phyloP scores from a whole-genome alignment of 1,140 invertebrate genomes.

The Panulirus ornatus region DNA sequence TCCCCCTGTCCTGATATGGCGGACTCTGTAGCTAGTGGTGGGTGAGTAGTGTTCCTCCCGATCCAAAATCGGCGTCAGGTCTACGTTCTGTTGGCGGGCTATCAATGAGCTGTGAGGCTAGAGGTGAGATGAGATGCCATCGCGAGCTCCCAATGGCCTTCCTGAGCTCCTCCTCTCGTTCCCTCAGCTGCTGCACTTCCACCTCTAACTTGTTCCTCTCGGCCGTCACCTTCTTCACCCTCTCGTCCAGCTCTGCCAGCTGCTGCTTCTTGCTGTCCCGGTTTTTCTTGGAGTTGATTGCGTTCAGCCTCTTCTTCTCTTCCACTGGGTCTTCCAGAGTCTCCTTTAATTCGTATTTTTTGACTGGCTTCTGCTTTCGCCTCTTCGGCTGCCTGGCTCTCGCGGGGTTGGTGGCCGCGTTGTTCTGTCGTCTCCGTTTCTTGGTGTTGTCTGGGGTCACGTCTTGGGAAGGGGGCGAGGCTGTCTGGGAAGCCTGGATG shows the following conservation, averaged over 20 bases:
- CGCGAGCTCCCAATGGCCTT: neutral
- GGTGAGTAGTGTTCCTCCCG: too few species aligned
- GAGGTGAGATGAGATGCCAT: too few species aligned
- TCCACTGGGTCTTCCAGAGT: constrained; percentile 61
- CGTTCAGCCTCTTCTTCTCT: constrained; percentile 74
- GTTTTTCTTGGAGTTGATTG: constrained; percentile 75
- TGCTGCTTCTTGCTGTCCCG: constrained; percentile 73
- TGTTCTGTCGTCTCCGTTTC: neutral
- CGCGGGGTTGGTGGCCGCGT: neutral
- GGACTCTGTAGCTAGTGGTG: too few species aligned
- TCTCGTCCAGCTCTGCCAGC: constrained; percentile 48
- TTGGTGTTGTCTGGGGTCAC: neutral
- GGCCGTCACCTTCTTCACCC: neutral
- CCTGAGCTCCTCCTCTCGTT: neutral
- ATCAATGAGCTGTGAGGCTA: too few species aligned
- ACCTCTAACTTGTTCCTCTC: neutral
- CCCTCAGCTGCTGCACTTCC: constrained; percentile 16
- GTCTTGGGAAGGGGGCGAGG: neutral
- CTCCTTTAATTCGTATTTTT: constrained; percentile 39
- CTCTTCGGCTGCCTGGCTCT: neutral
- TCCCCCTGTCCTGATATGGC: too few species aligned
- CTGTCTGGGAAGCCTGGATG: neutral
- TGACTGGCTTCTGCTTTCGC: neutral
- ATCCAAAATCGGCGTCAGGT: too few species aligned
- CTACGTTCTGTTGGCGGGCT: too few species aligned